Conservation (phyloP, 2,113 vertebrate genomes). For the Rhinolophus ferrumequinum region DNA sequence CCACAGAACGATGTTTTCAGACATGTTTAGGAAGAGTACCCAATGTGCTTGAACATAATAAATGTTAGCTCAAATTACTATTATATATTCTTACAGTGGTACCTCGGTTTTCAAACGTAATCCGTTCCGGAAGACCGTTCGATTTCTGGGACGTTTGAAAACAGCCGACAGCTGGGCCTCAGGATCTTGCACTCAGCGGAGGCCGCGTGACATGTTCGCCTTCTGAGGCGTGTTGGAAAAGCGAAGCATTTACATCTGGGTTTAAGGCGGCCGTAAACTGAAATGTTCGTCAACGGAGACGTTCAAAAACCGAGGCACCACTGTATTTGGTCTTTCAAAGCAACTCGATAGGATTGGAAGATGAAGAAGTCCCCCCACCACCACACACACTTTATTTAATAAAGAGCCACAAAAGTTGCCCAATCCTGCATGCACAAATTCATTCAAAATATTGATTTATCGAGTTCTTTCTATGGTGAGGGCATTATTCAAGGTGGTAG, state of each 20-base stretch:
- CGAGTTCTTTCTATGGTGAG: background rate
- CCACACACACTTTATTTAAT: constrained; percentile 27
- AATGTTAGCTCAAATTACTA: background rate
- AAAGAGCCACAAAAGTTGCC: background rate
- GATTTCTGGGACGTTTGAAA: too few species aligned
- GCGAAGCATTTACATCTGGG: too few species aligned
- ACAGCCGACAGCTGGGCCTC: too few species aligned
- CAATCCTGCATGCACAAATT: background rate
- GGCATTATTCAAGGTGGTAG: background rate
- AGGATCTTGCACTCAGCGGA: too few species aligned
- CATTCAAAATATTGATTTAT: constrained; percentile 47
- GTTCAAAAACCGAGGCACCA: too few species aligned
- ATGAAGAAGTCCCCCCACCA: background rate
- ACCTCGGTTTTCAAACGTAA: too few species aligned
- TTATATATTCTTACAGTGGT: background rate
- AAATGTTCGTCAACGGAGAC: too few species aligned
- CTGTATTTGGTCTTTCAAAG: background rate
- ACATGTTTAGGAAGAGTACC: background rate
- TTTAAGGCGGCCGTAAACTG: too few species aligned
- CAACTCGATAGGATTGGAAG: background rate
- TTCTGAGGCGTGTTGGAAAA: too few species aligned
- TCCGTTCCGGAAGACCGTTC: too few species aligned
- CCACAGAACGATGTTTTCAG: background rate
- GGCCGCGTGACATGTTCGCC: too few species aligned
- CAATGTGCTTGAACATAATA: background rate